Evolutionary conservation across 2,888 invertebrate species (phyloP).

Genomic region (Timema cristinae): DNA sequence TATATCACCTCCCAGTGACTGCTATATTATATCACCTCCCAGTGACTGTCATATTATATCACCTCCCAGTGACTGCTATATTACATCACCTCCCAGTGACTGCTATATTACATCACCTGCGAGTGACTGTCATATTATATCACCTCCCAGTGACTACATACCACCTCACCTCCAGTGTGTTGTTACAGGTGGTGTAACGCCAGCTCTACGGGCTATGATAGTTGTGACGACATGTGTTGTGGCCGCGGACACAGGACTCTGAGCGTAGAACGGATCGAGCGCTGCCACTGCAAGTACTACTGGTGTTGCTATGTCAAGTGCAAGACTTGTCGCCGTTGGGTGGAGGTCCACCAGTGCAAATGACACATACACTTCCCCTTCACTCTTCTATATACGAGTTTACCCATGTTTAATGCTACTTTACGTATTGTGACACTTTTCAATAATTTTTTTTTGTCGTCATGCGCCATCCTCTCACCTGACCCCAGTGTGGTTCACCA

Average conservation of each 20-base stretch:
- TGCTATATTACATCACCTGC: too few relatives aligned
- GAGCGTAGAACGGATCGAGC: slow-evolving; percentile 63
- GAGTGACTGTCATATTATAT: too few relatives aligned
- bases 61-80: too few relatives aligned
- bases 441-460: too few relatives aligned
- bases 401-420: neutral
- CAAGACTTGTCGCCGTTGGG: slow-evolving; percentile 69
- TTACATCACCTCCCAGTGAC: too few relatives aligned
- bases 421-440: too few relatives aligned
- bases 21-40: too few relatives aligned
- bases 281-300: slow-evolving; percentile 80
- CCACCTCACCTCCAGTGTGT: neutral
- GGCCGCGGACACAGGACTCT: slow-evolving; percentile 72
- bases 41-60: too few relatives aligned
- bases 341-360: slow-evolving; percentile 70
- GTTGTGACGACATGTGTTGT: slow-evolving; percentile 79
- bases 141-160: too few relatives aligned
- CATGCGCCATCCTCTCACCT: too few relatives aligned
- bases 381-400: neutral
- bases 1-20: too few relatives aligned
- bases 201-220: slow-evolving; percentile 59
- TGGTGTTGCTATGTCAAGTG: slow-evolving; percentile 87
- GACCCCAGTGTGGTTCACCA: too few relatives aligned
- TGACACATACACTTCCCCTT: slow-evolving; percentile 44
- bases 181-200: slow-evolving; percentile 65